Conservation (phyloP, 2,113 vertebrate genomes). For the Isurus oxyrinchus region DNA sequence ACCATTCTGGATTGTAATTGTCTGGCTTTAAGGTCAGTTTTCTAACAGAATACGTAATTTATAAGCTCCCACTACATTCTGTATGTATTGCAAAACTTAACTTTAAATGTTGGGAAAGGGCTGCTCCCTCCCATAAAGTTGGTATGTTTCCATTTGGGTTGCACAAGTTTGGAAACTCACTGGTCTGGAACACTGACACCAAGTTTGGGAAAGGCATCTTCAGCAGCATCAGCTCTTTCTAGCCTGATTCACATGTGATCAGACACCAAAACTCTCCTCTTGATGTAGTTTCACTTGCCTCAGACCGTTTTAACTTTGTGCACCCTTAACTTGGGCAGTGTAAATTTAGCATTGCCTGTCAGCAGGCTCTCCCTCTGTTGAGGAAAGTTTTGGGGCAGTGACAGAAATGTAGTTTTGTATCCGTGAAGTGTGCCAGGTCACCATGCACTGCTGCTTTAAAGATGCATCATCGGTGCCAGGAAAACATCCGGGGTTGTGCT, state of each 20-base stretch:
- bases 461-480: background rate
- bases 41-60: background rate
- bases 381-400: background rate
- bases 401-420: background rate
- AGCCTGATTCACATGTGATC: background rate
- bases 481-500: background rate
- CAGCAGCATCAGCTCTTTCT: background rate
- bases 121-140: too few species aligned
- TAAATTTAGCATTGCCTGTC: background rate
- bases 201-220: background rate
- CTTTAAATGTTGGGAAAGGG: background rate
- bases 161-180: background rate
- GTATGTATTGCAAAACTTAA: background rate
- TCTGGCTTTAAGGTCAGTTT: background rate
- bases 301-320: background rate
- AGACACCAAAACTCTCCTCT: too few species aligned
- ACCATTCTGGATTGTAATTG: background rate
- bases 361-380: background rate
- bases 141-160: background rate
- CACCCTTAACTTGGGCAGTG: background rate
- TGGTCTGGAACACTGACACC: background rate
- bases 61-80: background rate
- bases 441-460: background rate
- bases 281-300: background rate
- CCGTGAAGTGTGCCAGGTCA: background rate